Conservation (phyloP, 2,113 vertebrate genomes). For the Oophaga pumilio region DNA sequence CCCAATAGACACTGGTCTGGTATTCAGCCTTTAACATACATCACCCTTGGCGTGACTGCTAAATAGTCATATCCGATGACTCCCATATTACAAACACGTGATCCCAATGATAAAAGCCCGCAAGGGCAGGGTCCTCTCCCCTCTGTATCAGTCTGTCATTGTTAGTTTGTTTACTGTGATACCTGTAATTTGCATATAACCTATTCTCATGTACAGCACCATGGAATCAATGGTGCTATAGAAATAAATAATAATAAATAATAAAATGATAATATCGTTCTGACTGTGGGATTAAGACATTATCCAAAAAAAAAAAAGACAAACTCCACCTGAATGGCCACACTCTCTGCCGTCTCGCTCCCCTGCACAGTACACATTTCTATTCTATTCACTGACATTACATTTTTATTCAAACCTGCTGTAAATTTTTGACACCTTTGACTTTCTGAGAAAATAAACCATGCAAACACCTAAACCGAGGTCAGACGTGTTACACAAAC, state of each 20-base stretch:
- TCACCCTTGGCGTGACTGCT: not conserved
- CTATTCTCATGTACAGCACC: too few relatives aligned
- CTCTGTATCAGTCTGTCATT: too few relatives aligned
- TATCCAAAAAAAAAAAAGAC: not conserved
- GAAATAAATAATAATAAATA: too few relatives aligned
- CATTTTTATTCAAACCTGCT: not conserved
- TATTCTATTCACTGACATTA: not conserved
- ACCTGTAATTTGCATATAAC: too few relatives aligned
- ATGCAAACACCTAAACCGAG: conserved; percentile 22
- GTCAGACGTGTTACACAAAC: conserved; percentile 31
- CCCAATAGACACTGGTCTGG: not conserved
- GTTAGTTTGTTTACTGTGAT: too few relatives aligned
- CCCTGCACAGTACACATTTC: not conserved
- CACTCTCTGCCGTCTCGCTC: not conserved
- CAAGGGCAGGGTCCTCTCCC: too few relatives aligned
- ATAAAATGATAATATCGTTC: not conserved
- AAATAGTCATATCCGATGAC: conserved; percentile 1
- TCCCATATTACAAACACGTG: too few relatives aligned
- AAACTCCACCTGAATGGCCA: not conserved
- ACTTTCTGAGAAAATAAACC: conserved; percentile 6
- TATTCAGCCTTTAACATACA: not conserved
- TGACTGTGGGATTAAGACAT: not conserved
- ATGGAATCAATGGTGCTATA: too few relatives aligned
- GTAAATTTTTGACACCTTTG: not conserved
- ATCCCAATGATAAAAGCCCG: not conserved